Percentiles rank a stretch among this genome's conserved stretches.
These are phyloP conservation scores for Oligia latruncula DNA, from an alignment of 2,888 invertebrate species.

Conservation along the genomic window DNA sequence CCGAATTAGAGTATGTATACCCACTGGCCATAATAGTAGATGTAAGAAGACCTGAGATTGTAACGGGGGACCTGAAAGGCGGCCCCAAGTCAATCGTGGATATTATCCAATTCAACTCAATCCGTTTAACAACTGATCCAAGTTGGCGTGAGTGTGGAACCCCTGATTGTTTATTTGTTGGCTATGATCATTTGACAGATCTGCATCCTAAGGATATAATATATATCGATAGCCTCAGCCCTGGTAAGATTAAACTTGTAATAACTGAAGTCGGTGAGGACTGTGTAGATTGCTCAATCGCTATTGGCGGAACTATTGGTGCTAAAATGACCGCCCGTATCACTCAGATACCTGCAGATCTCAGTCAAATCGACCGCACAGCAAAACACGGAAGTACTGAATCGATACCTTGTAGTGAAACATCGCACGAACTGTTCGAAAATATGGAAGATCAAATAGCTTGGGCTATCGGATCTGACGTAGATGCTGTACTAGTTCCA, in stretches of 20 bases:
- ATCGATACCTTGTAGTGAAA: constrained; percentile 88
- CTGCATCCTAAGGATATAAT: constrained; percentile 87
- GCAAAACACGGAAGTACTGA: constrained; percentile 84
- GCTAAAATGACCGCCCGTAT: constrained; percentile 88
- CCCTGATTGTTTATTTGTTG: constrained; percentile 88
- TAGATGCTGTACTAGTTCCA: constrained; percentile 84
- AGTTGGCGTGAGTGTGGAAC: constrained; percentile 89
- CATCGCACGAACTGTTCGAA: constrained; percentile 90
- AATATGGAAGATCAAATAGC: constrained; percentile 89
- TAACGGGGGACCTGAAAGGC: constrained; percentile 84
- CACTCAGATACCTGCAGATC: constrained; percentile 86
- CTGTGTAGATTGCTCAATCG: constrained; percentile 88
- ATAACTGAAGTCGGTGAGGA: constrained; percentile 83
- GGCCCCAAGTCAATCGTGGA: constrained; percentile 81
- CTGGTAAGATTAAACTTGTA: constrained; percentile 81
- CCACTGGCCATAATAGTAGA: constrained; percentile 87
- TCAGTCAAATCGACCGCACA: constrained; percentile 69
- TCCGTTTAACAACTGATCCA: constrained; percentile 87
- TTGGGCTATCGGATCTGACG: constrained; percentile 85
- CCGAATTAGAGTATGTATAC: constrained; percentile 86
- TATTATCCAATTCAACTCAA: constrained; percentile 78
- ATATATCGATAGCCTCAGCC: constrained; percentile 84
- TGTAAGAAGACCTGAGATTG: constrained; percentile 83
- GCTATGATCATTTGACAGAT: constrained; percentile 88
- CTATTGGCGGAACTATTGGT: constrained; percentile 88